These are phyloP conservation scores for Sebastes trivittatus DNA, from an alignment of 2,797 vertebrate genomes.

Conservation along the genomic window DNA sequence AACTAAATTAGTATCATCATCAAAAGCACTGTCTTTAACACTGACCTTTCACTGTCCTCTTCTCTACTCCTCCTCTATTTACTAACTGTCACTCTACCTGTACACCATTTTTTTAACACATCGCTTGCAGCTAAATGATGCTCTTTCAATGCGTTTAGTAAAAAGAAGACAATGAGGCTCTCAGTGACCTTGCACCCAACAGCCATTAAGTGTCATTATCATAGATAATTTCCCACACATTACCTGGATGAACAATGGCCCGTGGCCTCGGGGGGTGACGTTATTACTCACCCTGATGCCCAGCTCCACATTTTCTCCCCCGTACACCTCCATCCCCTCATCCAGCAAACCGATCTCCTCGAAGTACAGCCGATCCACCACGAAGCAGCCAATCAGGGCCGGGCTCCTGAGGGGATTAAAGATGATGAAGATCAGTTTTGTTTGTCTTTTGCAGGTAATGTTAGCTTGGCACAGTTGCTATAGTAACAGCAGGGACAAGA, in stretches of 20 bases:
- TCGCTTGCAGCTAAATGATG: constrained; percentile 10
- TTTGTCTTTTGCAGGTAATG: constrained; percentile 26
- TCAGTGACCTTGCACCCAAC: constrained; percentile 50
- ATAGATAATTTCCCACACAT: constrained; percentile 67
- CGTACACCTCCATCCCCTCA: constrained; percentile 98
- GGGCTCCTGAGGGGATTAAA: constrained; percentile 87
- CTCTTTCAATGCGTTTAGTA: constrained; percentile 17
- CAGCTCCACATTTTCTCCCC: constrained; percentile 97
- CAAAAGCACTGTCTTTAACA: not conserved
- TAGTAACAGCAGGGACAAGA: constrained; percentile 30
- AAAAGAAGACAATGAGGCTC: constrained; percentile 17
- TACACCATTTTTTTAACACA: not conserved
- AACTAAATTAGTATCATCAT: not conserved
- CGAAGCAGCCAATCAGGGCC: constrained; percentile 97
- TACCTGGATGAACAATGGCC: constrained; percentile 63
- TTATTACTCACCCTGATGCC: constrained; percentile 92
- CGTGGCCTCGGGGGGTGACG: constrained; percentile 28
- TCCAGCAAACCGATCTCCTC: constrained; percentile 97
- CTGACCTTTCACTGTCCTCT: not conserved
- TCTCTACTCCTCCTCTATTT: not conserved
- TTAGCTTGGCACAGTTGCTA: constrained; percentile 47
- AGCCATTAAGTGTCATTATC: constrained; percentile 60
- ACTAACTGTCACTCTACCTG: not conserved
- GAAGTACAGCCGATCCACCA: constrained; percentile 96
- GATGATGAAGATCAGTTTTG: constrained; percentile 45